phyloP scores from a whole-genome alignment of 2,797 vertebrate genomes.

The Rhinogobio ventralis region DNA sequence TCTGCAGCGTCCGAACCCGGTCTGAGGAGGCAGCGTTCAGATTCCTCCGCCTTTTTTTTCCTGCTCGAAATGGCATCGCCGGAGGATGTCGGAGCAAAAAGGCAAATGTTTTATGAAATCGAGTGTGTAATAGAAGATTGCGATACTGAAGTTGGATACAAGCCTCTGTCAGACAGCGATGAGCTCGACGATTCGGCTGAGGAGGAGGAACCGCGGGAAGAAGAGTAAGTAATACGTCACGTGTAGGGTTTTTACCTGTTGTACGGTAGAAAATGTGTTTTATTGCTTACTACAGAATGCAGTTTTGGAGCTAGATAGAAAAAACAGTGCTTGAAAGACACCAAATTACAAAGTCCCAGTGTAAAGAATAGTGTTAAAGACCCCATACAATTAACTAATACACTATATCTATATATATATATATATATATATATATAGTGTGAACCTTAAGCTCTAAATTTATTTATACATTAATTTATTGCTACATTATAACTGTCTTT shows the following conservation, averaged over 20 bases:
- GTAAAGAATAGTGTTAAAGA: background rate
- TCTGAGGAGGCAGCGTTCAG: background rate
- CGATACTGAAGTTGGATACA: conserved; percentile 15
- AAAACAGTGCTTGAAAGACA: background rate
- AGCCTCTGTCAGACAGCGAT: conserved; percentile 41
- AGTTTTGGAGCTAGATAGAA: background rate
- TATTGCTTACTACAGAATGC: background rate
- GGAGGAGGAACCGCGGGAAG: conserved; percentile 34
- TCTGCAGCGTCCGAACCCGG: background rate
- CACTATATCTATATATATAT: background rate
- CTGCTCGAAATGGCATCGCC: conserved; percentile 19
- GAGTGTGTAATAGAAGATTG: conserved; percentile 43
- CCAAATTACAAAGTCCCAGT: background rate
- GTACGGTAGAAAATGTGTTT: background rate
- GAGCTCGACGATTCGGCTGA: conserved; percentile 31
- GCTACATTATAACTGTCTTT: background rate
- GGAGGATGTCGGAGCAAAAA: background rate
- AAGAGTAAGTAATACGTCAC: conserved; percentile 31
- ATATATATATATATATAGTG: background rate
- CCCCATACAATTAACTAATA: background rate
- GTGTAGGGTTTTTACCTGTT: conserved; percentile 10
- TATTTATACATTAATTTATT: background rate
- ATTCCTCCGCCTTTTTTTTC: background rate
- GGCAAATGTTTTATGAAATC: conserved; percentile 37
- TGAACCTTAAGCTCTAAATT: too few species aligned